Percentiles rank a stretch among this genome's conserved stretches.
phyloP scores from a whole-genome alignment of 2,797 vertebrate genomes.

The Myiotriccus ornatus region DNA sequence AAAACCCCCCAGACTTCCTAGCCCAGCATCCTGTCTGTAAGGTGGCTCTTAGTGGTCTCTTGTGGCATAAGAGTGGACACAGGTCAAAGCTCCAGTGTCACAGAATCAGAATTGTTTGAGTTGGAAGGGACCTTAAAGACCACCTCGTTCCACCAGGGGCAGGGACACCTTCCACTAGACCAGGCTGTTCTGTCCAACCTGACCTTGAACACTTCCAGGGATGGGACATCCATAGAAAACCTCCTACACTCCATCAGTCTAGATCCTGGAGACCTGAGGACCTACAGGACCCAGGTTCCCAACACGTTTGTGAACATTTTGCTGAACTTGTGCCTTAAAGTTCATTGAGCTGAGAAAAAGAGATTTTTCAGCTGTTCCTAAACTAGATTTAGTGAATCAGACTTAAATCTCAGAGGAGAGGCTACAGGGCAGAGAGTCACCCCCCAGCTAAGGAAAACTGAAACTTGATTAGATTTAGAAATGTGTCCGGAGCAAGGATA shows the following conservation, averaged over 20 bases:
- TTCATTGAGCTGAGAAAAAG: background rate
- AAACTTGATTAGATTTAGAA: background rate
- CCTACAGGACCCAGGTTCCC: background rate
- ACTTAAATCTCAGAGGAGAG: background rate
- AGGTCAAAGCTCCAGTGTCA: background rate
- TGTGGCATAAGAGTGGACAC: background rate
- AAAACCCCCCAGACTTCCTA: background rate
- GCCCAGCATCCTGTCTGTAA: background rate
- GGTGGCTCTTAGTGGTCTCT: background rate
- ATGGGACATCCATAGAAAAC: background rate
- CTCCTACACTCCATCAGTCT: accelerated
- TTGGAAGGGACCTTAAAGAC: background rate
- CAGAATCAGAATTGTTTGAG: background rate
- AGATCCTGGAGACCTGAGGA: background rate
- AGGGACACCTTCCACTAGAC: background rate
- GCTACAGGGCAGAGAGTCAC: background rate
- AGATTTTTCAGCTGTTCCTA: background rate
- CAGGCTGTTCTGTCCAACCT: background rate
- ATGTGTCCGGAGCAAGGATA: background rate
- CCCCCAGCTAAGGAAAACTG: background rate
- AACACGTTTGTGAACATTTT: background rate
- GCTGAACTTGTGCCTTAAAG: background rate
- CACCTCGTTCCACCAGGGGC: background rate
- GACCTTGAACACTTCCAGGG: background rate
- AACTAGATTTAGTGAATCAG: background rate